Evolutionary conservation across 2,797 vertebrate species (phyloP).

Genomic region (Presbytis comata): DNA sequence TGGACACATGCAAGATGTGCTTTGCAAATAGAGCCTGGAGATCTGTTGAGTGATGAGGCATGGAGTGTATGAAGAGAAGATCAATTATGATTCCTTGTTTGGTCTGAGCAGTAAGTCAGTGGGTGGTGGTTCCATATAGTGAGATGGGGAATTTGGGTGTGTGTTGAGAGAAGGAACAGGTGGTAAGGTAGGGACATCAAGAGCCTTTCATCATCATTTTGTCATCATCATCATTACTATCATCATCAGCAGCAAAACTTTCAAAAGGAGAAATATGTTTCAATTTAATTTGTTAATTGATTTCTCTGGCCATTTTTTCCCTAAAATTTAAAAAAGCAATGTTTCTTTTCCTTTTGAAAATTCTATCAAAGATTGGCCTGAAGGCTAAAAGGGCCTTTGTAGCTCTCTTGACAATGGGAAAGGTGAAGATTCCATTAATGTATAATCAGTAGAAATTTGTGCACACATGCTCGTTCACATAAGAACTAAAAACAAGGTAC

Average conservation of each 20-base stretch:
- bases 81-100: neutral
- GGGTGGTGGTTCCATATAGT: neutral
- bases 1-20: neutral
- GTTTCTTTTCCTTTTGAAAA: neutral
- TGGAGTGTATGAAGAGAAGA: neutral
- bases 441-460: neutral
- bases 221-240: neutral
- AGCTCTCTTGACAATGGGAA: neutral
- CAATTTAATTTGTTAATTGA: neutral
- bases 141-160: neutral
- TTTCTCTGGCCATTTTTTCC: neutral
- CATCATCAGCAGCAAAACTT: neutral
- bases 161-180: rapidly evolving
- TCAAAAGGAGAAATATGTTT: neutral
- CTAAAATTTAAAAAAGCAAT: neutral
- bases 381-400: neutral
- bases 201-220: neutral
- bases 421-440: neutral
- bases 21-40: neutral
- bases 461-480: neutral
- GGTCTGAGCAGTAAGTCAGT: neutral
- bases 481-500: neutral
- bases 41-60: neutral
- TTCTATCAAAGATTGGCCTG: neutral
- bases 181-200: neutral